Percentiles rank a stretch among this genome's conserved stretches.
phyloP scores from a whole-genome alignment of 2,797 vertebrate species.

The Melanotaenia nigrans region DNA sequence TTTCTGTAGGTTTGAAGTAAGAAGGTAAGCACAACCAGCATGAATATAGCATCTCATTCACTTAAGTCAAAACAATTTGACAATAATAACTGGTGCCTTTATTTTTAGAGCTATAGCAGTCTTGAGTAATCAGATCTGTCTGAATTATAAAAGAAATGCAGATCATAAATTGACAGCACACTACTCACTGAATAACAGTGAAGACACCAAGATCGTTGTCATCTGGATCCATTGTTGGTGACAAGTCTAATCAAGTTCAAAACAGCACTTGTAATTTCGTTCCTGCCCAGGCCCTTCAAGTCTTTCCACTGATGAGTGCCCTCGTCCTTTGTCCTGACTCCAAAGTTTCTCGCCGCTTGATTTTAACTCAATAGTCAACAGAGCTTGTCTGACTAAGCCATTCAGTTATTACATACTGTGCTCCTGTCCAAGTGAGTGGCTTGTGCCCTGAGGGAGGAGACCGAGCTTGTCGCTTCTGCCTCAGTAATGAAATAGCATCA shows the following conservation, averaged over 20 bases:
- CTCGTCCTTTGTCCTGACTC: conserved; percentile 42
- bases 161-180: conserved; percentile 19
- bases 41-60: not conserved
- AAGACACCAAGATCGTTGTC: conserved; percentile 87
- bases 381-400: conserved; percentile 64
- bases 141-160: conserved; percentile 29
- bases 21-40: not conserved
- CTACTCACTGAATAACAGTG: conserved; percentile 91
- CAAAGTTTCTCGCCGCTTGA: conserved; percentile 52
- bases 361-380: conserved; percentile 59
- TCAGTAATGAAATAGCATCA: conserved; percentile 84
- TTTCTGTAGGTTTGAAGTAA: conserved; percentile 5
- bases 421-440: conserved; percentile 77
- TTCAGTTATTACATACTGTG: conserved; percentile 68
- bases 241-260: conserved; percentile 46
- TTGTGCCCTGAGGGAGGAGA: conserved; percentile 75
- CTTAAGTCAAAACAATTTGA: not conserved
- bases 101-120: conserved; percentile 4
- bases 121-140: conserved; percentile 35
- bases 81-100: not conserved
- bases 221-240: conserved; percentile 81
- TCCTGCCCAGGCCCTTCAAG: conserved; percentile 45
- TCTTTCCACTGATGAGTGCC: conserved; percentile 48
- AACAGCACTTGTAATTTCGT: conserved; percentile 50
- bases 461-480: conserved; percentile 78